phyloP scores from a whole-genome alignment of 2,113 vertebrate species.

The Stomatorhinus ivindoensis region DNA sequence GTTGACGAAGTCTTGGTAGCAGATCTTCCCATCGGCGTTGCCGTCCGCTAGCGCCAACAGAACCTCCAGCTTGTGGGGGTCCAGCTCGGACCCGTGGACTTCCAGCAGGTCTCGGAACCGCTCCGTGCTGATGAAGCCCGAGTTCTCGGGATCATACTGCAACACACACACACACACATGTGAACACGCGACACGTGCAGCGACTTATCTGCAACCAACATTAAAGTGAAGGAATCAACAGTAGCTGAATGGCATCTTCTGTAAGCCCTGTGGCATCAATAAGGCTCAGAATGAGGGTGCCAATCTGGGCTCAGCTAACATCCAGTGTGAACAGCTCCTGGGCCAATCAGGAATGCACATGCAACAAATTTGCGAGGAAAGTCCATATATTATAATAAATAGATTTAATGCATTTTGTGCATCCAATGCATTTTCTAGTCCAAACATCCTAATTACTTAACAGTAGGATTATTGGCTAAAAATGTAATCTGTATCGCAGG shows the following conservation, averaged over 20 bases:
- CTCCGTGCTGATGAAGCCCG: conserved; percentile 89
- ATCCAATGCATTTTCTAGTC: too few species aligned
- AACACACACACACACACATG: conserved; percentile 30
- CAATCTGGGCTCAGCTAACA: neutral
- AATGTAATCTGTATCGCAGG: neutral
- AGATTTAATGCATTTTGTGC: neutral
- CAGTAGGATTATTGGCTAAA: neutral
- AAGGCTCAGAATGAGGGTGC: neutral
- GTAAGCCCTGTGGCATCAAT: neutral
- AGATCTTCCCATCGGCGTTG: conserved; percentile 84
- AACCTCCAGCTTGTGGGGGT: conserved; percentile 91
- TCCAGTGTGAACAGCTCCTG: neutral
- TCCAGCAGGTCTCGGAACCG: conserved; percentile 83
- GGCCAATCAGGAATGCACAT: neutral
- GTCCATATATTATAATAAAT: neutral
- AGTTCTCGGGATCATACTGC: conserved; percentile 87
- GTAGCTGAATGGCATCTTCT: neutral
- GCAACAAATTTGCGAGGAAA: neutral
- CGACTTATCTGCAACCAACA: neutral
- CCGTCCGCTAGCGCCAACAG: conserved; percentile 85
- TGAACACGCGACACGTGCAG: neutral
- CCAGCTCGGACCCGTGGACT: conserved; percentile 78
- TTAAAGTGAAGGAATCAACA: neutral
- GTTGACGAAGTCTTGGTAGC: conserved; percentile 94
- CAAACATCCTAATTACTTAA: neutral